Conservation (phyloP, 2,113 vertebrate genomes). For the Pygoscelis adeliae region DNA sequence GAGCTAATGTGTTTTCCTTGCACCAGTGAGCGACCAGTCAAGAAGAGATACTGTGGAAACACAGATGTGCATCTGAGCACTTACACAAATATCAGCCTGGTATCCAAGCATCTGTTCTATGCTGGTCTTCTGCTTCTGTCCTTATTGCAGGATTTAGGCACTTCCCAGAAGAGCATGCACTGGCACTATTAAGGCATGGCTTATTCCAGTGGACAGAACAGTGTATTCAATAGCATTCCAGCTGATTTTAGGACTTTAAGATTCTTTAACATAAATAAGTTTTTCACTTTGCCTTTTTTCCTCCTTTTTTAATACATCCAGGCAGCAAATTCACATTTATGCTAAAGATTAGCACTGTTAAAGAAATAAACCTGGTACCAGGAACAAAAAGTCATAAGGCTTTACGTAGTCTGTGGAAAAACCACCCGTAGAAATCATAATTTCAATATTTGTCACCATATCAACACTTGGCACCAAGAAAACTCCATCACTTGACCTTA, state of each 20-base stretch:
- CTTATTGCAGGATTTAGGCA: neutral
- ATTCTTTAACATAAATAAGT: neutral
- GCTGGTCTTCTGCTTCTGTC: neutral
- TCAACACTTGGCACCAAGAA: neutral
- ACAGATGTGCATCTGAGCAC: neutral
- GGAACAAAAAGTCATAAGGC: neutral
- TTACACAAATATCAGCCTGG: neutral
- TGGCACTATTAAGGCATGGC: neutral
- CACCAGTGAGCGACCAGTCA: neutral
- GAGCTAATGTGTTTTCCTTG: neutral
- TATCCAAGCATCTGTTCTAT: neutral
- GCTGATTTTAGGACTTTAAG: neutral
- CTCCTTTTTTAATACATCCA: neutral
- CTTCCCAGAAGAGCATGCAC: neutral
- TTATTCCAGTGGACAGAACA: neutral
- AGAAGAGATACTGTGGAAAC: neutral
- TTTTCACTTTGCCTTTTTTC: neutral
- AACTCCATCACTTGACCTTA: neutral
- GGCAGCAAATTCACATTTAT: neutral
- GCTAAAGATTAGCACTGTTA: neutral
- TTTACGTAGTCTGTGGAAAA: neutral
- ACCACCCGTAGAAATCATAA: neutral
- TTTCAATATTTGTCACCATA: neutral
- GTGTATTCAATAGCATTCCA: neutral
- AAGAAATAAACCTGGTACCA: neutral